Percentiles rank a stretch among this genome's conserved stretches.
These are phyloP conservation scores for Trochalopteron elliotii DNA, from an alignment of 2,113 vertebrate genomes.

Conservation along the genomic window DNA sequence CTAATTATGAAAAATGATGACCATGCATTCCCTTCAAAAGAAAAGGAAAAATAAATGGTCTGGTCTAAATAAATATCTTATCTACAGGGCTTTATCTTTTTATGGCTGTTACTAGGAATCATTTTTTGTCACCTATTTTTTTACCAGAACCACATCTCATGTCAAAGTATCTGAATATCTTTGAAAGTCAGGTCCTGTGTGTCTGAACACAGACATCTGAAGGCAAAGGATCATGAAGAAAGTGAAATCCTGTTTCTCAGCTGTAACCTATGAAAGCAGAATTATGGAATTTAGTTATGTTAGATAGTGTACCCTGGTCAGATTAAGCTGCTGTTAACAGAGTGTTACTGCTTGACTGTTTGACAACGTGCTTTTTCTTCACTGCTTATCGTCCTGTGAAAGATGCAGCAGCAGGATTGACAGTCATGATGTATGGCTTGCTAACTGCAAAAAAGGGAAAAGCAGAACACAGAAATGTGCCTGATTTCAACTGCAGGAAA, in stretches of 20 bases:
- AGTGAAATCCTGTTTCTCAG: neutral
- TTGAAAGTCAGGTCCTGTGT: neutral
- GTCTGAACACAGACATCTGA: neutral
- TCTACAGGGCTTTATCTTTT: neutral
- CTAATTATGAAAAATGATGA: neutral
- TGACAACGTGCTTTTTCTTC: slow-evolving; percentile 1
- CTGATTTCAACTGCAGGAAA: neutral
- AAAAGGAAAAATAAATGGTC: neutral
- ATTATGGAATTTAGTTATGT: neutral
- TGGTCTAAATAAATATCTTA: neutral
- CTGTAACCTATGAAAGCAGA: neutral
- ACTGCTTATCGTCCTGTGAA: neutral
- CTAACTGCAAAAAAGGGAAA: neutral
- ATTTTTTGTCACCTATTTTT: neutral
- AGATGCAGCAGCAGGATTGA: neutral
- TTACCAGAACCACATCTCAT: neutral
- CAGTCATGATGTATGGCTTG: neutral
- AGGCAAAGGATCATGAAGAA: neutral
- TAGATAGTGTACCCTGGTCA: neutral
- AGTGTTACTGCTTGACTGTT: neutral
- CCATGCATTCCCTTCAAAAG: neutral
- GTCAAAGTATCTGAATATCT: neutral
- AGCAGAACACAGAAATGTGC: neutral
- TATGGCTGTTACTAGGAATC: neutral
- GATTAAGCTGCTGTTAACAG: neutral